Percentiles rank a stretch among this genome's conserved stretches.
These are phyloP conservation scores for Thera obeliscata DNA, from an alignment of 2,888 invertebrate species.

Conservation along the genomic window DNA sequence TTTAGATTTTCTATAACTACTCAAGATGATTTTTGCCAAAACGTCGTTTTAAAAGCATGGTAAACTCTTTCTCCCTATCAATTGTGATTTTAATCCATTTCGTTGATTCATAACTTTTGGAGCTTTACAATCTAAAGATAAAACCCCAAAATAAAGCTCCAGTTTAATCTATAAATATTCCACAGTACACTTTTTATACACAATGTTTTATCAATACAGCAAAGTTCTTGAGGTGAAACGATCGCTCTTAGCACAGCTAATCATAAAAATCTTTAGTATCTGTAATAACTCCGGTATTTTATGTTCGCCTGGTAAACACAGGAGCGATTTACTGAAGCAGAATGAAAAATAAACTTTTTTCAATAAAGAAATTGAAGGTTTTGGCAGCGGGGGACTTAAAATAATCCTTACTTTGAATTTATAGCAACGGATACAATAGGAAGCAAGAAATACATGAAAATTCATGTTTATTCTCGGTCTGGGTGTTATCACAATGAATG, in stretches of 20 bases:
- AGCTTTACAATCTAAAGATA: too few species aligned
- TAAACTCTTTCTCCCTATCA: too few species aligned
- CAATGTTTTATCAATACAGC: slow-evolving; percentile 63
- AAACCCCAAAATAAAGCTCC: not conserved
- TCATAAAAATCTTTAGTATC: slow-evolving; percentile 56
- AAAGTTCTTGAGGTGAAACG: slow-evolving; percentile 63
- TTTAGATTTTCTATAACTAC: too few species aligned
- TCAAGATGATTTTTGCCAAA: too few species aligned
- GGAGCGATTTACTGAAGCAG: slow-evolving; percentile 51
- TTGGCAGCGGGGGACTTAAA: slow-evolving; percentile 20
- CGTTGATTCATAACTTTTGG: too few species aligned
- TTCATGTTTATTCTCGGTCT: too few species aligned
- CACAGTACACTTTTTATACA: slow-evolving; percentile 47
- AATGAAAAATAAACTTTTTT: slow-evolving; percentile 43
- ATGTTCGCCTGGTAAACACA: slow-evolving; percentile 56
- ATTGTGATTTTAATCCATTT: too few species aligned
- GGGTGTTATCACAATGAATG: too few species aligned
- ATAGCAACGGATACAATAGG: not conserved
- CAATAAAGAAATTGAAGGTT: slow-evolving; percentile 44
- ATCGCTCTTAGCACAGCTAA: slow-evolving; percentile 61
- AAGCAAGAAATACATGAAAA: not conserved
- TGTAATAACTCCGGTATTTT: slow-evolving; percentile 56
- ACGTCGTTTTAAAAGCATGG: too few species aligned
- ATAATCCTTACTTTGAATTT: not conserved
- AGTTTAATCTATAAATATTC: slow-evolving; percentile 6